phyloP scores from a whole-genome alignment of 1,140 invertebrate genomes.

The Gryllus bimaculatus region DNA sequence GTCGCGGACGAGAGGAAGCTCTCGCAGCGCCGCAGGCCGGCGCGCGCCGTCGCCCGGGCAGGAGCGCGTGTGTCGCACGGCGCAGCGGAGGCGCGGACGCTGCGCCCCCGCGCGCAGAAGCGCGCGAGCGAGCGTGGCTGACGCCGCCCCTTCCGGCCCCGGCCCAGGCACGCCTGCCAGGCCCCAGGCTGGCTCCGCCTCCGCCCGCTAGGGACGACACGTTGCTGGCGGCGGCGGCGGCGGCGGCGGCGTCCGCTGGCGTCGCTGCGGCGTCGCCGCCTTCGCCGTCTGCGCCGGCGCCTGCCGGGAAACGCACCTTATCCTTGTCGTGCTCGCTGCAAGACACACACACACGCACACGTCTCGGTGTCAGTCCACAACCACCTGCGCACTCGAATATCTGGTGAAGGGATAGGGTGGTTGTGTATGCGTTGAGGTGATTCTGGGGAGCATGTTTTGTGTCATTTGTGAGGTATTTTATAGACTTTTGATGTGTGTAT shows the following conservation, averaged over 20 bases:
- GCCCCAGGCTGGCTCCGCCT: background rate
- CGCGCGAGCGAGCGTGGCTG: constrained; percentile 53
- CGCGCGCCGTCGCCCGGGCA: constrained; percentile 44
- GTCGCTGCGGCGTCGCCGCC: too few species aligned
- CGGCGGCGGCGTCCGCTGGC: too few species aligned
- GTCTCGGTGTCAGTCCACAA: background rate
- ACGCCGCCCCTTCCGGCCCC: background rate
- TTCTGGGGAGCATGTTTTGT: too few species aligned
- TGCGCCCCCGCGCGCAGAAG: constrained; percentile 47
- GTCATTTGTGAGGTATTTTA: too few species aligned
- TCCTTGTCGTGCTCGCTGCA: constrained; percentile 2
- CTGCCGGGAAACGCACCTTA: constrained; percentile 2
- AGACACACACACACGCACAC: background rate
- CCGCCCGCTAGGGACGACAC: background rate
- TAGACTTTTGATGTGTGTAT: too few species aligned
- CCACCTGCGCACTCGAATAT: background rate
- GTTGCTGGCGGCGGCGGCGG: too few species aligned
- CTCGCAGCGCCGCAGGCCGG: constrained; percentile 75
- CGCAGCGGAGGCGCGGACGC: constrained; percentile 53
- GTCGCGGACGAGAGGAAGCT: constrained; percentile 73
- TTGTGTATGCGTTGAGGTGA: too few species aligned
- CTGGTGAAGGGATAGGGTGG: too few species aligned
- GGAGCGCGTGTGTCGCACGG: constrained; percentile 62
- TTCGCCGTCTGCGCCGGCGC: background rate
- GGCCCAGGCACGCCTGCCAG: too few species aligned